Base-by-base conservation (phyloP, 2,888 invertebrate species). In the Calliphora vomitoria region DNA sequence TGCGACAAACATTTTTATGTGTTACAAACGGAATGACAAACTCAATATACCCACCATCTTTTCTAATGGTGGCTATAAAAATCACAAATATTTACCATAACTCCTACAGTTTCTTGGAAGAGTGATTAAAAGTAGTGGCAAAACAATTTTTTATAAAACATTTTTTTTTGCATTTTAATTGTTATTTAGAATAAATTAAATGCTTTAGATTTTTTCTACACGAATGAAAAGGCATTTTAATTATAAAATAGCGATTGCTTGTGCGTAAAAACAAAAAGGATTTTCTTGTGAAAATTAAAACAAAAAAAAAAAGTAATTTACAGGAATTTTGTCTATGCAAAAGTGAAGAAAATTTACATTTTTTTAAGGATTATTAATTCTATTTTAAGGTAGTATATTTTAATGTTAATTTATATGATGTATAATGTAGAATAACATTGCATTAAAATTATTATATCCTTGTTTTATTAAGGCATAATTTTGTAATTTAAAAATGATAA, bases 181-280 rank as follows among this genome's bases (percentile, higher is more conserved):
- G 75, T 85, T 85, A 81, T 81, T 81, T 81, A 81, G 62, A 85
- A 81, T 81, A 85, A 76, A 81, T 85, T 81, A 81, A 85, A 68
- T 81, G 58, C 25, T 69, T 81, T 62, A 35, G 18, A 78, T 35
- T 44, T 55, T 50, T 58, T 71, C 18, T 41, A 11, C 31, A 11
- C 15, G 25, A 76, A 69, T 55, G 38, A 31, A 50, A 81, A 75
- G 76, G 71, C 18, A 76, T 85, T 85, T 85, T 85, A 80, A 85
- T 80, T 79, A 85, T 44, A 68, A 85, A 84, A 74, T 80, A 66
- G 72, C 76, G 38, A 15, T 72, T 41, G 41, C n/a, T 66, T 41
- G n/a, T 66, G 76, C 20, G 50, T 58, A 44, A 44, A 44, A 44
- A 25, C 18, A 31, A 18, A 4, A 53, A 18, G 44, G 13, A 69